phyloP scores from a whole-genome alignment of 1,140 invertebrate genomes.

The Pectinophora gossypiella region DNA sequence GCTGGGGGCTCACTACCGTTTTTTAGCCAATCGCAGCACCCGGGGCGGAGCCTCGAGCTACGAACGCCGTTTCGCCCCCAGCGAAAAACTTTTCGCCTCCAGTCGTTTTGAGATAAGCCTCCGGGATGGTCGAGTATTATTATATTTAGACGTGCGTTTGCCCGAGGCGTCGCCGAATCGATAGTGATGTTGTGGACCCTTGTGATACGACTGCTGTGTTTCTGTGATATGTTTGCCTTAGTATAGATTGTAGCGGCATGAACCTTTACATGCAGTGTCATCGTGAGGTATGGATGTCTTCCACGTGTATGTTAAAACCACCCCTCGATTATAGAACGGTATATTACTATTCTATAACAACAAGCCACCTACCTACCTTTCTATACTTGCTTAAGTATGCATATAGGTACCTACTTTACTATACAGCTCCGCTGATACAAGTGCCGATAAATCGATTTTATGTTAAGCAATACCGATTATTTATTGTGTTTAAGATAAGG shows the following conservation, averaged over 20 bases:
- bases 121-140: constrained; percentile 72
- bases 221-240: constrained; percentile 73
- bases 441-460: not conserved
- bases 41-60: constrained; percentile 65
- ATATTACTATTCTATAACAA: no score
- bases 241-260: constrained; percentile 56
- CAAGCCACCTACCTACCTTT: no score
- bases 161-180: constrained; percentile 53
- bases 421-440: no score
- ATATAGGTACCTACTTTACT: not conserved
- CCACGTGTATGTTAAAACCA: not conserved
- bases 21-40: constrained; percentile 58
- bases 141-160: constrained; percentile 57
- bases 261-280: constrained; percentile 72
- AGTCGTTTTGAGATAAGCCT: constrained; percentile 74
- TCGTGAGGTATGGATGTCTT: constrained; percentile 59
- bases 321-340: not conserved
- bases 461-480: no score
- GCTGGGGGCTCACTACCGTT: constrained; percentile 33
- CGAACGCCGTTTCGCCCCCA: constrained; percentile 65
- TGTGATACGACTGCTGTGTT: constrained; percentile 52
- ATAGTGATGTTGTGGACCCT: constrained; percentile 33
- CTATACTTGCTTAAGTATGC: not conserved
- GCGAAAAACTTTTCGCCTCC: constrained; percentile 72
- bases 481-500: no score